Base-by-base conservation (phyloP, 30 jellyfish, hydroid and myxozoan genomes). In the Phacellophora camtschatica region DNA sequence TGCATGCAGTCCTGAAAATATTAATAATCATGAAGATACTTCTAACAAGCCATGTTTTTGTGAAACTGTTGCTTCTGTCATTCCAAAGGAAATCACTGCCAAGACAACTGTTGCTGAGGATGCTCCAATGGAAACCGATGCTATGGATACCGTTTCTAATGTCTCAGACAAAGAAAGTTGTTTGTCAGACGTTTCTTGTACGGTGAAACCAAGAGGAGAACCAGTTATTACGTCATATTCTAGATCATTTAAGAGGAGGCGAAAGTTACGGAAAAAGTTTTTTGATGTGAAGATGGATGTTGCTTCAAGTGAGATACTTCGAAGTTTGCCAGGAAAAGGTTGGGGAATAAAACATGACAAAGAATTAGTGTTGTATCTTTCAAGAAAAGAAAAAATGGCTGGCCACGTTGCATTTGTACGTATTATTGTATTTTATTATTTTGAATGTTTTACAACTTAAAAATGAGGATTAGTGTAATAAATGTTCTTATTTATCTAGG, bases 301-400 rank as follows among this genome's bases (percentile, higher is more conserved):
- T 1, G 50, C 63, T 33, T 66, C 90, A 15, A 71, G 90, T 28
- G 74, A 70, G 48, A 3, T 22, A 64, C 72, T 90, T 42, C 87
- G 92, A n/a, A 35, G 69, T 20, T 64, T 65, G 69, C 88, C 92
- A 5, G 84, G 88, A 11, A 57, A 42, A 41, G 82, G 53, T 3
- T 90, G 98, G 98, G 51, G 85, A 7, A 16, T 68, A 23, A 59
- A 75, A 25, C 96, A 82, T 56, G 98, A 90, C 58, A 56, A 51
- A 31, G 95, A 90, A 28, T 57, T 90, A 71, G 89, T 90, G 2
- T 68, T 81, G 46, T 84, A 75, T 65, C 39, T 90, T 36, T 46
- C 88, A 71, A 78, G 87, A 79, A 83, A 59, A 63, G 94, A 62
- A 85, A 90, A 55, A 37, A 36, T 66, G 62, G 24, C 87, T 20